These are phyloP conservation scores for Petrocephalus microphthalmus DNA, from an alignment of 2,113 vertebrate species.

Conservation along the genomic window DNA sequence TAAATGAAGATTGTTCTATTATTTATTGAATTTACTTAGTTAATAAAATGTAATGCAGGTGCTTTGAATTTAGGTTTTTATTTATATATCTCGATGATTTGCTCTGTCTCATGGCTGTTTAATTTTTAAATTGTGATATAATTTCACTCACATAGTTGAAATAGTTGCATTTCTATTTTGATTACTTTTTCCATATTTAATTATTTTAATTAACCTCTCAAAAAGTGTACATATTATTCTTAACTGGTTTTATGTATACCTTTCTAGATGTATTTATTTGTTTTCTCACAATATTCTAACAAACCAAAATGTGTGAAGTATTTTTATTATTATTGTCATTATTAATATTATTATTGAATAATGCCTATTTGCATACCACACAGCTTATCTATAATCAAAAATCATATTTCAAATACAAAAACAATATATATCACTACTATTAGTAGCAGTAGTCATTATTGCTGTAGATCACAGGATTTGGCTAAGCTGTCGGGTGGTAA, in stretches of 20 bases:
- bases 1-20: slow-evolving; percentile 70
- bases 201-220: slow-evolving; percentile 33
- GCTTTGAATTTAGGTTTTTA: slow-evolving; percentile 51
- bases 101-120: slow-evolving; percentile 47
- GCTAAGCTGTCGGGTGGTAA: background rate
- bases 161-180: slow-evolving; percentile 19
- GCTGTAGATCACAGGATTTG: background rate
- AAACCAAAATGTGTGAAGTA: background rate
- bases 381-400: background rate
- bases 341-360: background rate
- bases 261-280: slow-evolving; percentile 55
- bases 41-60: slow-evolving; percentile 38
- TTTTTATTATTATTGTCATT: slow-evolving; percentile 2
- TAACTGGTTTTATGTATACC: slow-evolving; percentile 47
- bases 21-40: slow-evolving; percentile 42
- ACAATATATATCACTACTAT: slow-evolving; percentile 4
- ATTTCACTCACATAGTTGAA: slow-evolving; percentile 32
- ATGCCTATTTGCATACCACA: background rate
- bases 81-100: slow-evolving; percentile 57
- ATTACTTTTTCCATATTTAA: slow-evolving; percentile 16
- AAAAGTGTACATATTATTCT: slow-evolving; percentile 51
- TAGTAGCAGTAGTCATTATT: background rate
- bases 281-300: slow-evolving; percentile 39
- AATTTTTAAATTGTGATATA: slow-evolving; percentile 47
- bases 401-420: slow-evolving; percentile 18